Base-by-base conservation (phyloP, 92 coral and sea anemone species). In the Porites divaricata region DNA sequence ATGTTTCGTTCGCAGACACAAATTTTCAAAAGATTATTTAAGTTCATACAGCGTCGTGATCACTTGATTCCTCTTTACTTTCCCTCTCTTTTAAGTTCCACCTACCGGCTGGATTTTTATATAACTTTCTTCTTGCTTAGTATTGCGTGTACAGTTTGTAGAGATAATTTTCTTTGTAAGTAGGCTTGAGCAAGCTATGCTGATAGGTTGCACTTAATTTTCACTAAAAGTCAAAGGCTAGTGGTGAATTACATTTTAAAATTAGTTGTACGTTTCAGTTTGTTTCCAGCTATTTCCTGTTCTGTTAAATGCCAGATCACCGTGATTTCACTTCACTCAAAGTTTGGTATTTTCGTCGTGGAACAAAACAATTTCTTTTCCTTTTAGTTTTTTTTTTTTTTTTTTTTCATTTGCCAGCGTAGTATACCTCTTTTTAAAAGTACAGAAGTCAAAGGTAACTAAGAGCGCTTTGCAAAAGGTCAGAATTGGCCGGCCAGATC, bases 11-110 rank as follows among this genome's bases (percentile, higher is more conserved):
- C 83, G 25, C 64, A 4, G 19, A 68, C 21, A 23, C n/a, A 14
- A 68, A 67, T 79, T 62, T 26, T 26, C 56, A 78, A 50, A 48
- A 28, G 41, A 78, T 78, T 79, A 79, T 79, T 79, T 79, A 79
- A 79, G 25, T 67, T 48, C 71, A 64, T n/a, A 15, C 70, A 8
- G 49, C 48, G 6, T 35, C 6, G 4, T 4, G 41, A 79, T 67
- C 53, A 21, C 67, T 79, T 79, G 62, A 79, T 79, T 26, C 54
- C 28, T 23, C 14, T 64, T 67, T 22, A 6, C 17, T 8, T 6
- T 16, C 15, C 19, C 41, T 62, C 63, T 59, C 35, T 35, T 26
- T 1, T 1, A 26, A 0, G 35, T 0, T 26, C 2, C 35, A 26
- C 35, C 2, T 1, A 0, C 35, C 35, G 1, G 20, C 16, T 62